Evolutionary conservation across 2,113 vertebrate species (phyloP).

Genomic region (Terrapene triunguis): DNA sequence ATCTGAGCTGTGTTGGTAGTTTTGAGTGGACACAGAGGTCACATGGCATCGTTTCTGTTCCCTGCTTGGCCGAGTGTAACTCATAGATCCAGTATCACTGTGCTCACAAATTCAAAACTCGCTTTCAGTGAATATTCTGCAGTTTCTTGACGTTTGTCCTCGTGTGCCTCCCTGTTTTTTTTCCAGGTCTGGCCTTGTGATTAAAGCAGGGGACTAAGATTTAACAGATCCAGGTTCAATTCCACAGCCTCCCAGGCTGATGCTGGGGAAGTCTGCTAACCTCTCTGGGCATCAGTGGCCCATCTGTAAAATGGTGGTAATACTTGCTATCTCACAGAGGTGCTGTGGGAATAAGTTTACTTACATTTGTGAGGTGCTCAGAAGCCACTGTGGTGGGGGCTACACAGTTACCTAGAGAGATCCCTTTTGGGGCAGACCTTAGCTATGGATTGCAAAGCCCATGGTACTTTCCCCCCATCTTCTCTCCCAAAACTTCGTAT

Average conservation of each 20-base stretch:
- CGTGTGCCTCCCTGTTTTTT: no score
- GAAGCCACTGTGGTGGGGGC: neutral
- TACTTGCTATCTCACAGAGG: rapidly evolving
- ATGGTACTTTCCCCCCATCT: neutral
- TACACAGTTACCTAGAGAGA: rapidly evolving
- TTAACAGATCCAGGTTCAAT: neutral
- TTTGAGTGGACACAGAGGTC: neutral
- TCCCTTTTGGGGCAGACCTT: neutral
- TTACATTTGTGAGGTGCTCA: rapidly evolving
- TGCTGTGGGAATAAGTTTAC: rapidly evolving
- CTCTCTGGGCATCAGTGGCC: neutral
- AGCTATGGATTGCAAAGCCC: neutral
- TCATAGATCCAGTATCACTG: neutral
- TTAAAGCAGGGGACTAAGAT: neutral
- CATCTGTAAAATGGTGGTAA: rapidly evolving
- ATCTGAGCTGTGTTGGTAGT: neutral
- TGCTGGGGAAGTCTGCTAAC: rapidly evolving
- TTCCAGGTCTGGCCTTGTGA: neutral
- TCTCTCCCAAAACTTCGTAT: neutral
- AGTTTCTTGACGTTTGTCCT: rapidly evolving
- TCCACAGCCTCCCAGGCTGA: rapidly evolving
- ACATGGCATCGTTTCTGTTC: neutral
- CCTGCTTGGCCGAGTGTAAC: neutral
- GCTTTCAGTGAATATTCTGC: neutral
- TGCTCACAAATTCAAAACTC: neutral